Percentiles rank a stretch among this genome's conserved stretches.
Evolutionary conservation across 2,888 invertebrate species (phyloP).

Genomic region (Norana najaformis): DNA sequence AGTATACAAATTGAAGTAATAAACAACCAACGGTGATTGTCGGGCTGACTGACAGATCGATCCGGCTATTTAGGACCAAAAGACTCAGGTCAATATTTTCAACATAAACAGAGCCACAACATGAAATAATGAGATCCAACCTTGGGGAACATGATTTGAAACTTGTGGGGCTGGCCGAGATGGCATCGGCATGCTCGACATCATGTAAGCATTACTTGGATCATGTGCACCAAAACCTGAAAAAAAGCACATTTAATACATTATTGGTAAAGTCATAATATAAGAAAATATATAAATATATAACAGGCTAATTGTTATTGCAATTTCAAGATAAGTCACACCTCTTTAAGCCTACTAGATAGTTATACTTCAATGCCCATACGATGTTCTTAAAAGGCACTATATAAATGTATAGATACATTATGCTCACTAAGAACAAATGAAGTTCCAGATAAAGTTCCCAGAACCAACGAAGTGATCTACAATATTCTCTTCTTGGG

Average conservation of each 20-base stretch:
- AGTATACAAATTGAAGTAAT: background rate
- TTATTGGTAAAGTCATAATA: background rate
- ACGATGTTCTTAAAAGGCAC: no score
- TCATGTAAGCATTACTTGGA: conserved; percentile 26
- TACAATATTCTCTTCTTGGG: no score
- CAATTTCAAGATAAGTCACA: background rate
- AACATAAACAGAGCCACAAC: background rate
- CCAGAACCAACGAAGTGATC: no score
- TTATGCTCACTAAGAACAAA: no score
- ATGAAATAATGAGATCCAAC: background rate
- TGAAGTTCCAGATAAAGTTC: background rate
- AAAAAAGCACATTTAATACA: background rate
- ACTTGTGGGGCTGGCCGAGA: background rate
- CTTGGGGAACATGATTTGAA: conserved; percentile 24
- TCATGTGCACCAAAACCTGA: background rate
- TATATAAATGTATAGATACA: no score
- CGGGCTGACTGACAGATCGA: background rate
- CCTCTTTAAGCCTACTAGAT: no score
- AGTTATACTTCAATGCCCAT: no score
- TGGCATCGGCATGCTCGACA: conserved; percentile 18
- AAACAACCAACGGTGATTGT: background rate
- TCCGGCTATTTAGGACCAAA: background rate
- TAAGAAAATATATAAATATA: background rate
- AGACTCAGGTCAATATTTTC: background rate
- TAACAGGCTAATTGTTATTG: background rate